Evolutionary conservation across 1,140 invertebrate species (phyloP).

Genomic region (Caenorhabditis brenneri): DNA sequence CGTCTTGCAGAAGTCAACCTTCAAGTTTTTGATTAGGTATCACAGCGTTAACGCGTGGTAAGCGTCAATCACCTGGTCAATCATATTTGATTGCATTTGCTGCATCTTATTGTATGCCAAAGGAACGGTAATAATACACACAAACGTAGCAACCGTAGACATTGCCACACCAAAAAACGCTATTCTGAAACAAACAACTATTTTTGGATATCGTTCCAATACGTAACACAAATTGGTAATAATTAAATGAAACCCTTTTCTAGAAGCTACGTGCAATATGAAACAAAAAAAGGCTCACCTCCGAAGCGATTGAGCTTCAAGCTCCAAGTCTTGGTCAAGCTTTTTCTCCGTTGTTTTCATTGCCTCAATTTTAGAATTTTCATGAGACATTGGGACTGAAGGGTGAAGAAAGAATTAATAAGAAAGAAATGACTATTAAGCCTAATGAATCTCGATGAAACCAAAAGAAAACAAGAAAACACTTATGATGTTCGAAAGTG

Average conservation of each 20-base stretch:
- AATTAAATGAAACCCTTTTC: too few relatives aligned
- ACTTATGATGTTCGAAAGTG: not conserved
- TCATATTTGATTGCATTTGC: constrained; percentile 42
- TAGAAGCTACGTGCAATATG: too few relatives aligned
- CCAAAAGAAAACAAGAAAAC: not conserved
- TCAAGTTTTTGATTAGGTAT: not conserved
- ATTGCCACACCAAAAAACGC: constrained; percentile 25
- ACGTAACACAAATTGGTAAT: too few relatives aligned
- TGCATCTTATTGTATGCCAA: constrained; percentile 32
- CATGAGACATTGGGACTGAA: not conserved
- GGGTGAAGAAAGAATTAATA: not conserved
- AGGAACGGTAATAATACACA: constrained; percentile 20
- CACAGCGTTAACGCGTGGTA: not conserved
- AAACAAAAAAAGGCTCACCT: not conserved
- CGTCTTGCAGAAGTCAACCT: constrained; percentile 33
- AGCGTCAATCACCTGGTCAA: constrained; percentile 32
- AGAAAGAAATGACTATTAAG: not conserved
- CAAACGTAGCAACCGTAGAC: not conserved
- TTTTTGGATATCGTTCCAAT: too few relatives aligned
- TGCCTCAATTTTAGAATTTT: not conserved
- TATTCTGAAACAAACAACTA: not conserved
- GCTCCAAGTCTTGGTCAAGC: not conserved
- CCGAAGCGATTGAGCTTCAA: constrained; percentile 1
- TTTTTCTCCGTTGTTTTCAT: constrained; percentile 36
- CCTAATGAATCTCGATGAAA: not conserved